Percentiles rank a stretch among this genome's conserved stretches.
phyloP scores from a whole-genome alignment of 2,888 invertebrate genomes.

The Synergus umbraculus region DNA sequence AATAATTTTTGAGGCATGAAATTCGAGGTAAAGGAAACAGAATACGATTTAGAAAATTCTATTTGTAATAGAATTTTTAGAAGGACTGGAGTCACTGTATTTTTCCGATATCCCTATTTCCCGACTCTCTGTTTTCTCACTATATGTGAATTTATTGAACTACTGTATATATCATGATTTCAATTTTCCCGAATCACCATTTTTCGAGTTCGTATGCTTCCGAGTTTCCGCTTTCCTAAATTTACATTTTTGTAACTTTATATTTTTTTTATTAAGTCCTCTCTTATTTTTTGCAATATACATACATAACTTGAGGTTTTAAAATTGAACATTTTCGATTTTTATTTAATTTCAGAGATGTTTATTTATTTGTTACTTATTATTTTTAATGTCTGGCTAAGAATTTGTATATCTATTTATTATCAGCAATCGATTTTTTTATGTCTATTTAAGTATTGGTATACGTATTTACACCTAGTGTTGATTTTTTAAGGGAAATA shows the following conservation, averaged over 20 bases:
- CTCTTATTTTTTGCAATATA: not conserved
- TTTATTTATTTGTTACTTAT: no score
- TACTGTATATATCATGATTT: slow-evolving; percentile 4
- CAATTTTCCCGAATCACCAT: slow-evolving; percentile 1
- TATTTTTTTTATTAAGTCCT: not conserved
- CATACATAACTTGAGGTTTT: not conserved
- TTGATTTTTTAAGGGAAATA: no score
- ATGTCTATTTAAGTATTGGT: not conserved
- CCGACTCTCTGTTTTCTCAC: not conserved
- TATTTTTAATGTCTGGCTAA: not conserved
- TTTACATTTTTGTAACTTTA: slow-evolving; percentile 1
- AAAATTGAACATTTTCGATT: not conserved
- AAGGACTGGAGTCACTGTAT: not conserved
- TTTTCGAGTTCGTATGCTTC: not conserved
- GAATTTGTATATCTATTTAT: not conserved
- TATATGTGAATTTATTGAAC: not conserved
- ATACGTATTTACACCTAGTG: not conserved
- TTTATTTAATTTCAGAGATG: not conserved
- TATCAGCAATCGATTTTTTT: not conserved
- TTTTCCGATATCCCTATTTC: not conserved
- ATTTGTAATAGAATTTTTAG: slow-evolving; percentile 12
- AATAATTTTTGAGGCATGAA: not conserved
- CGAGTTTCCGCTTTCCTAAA: not conserved
- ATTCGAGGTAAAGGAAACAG: not conserved
- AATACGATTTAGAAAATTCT: slow-evolving; percentile 4